A percentile compares a stretch with the other conserved stretches of the same genome.
These are phyloP conservation scores for Umimayanthus chanpuru DNA, from an alignment of 92 coral and sea anemone species.

Conservation along the genomic window DNA sequence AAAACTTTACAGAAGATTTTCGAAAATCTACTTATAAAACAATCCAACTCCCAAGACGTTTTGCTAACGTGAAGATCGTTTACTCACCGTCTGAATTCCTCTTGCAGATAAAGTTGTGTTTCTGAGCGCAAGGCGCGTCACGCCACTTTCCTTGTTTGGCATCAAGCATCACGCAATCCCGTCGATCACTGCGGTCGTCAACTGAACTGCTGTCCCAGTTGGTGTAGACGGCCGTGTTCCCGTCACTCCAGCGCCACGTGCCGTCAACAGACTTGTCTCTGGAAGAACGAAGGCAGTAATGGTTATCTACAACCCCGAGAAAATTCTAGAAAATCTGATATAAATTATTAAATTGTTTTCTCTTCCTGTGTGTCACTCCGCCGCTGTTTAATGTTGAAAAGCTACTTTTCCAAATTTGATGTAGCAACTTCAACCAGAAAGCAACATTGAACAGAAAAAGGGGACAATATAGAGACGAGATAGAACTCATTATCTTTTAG, in stretches of 20 bases:
- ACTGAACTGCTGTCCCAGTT: constrained; percentile 97
- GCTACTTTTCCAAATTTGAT: too few relatives aligned
- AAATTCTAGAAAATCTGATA: too few relatives aligned
- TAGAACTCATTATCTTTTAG: too few relatives aligned
- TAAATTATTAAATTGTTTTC: too few relatives aligned
- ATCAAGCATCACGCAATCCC: constrained; percentile 93
- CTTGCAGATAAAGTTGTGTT: constrained; percentile 90
- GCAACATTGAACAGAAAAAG: too few relatives aligned
- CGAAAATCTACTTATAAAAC: too few relatives aligned
- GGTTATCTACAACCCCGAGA: background rate
- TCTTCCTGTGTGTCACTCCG: too few relatives aligned
- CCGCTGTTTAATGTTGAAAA: too few relatives aligned
- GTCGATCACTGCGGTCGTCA: constrained; percentile 76
- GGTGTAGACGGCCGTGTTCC: constrained; percentile 84
- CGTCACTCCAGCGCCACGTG: constrained; percentile 99
- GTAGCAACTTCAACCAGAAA: too few relatives aligned
- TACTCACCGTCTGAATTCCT: constrained; percentile 77
- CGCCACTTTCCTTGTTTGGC: constrained; percentile 97
- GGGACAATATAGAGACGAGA: too few relatives aligned
- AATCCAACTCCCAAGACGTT: too few relatives aligned
- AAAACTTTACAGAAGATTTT: too few relatives aligned
- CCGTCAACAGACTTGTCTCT: constrained; percentile 94
- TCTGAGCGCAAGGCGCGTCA: constrained; percentile 86
- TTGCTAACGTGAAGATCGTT: background rate
- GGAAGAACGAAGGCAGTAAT: background rate